Evolutionary conservation across 2,113 vertebrate genomes (phyloP).

Genomic region (Malurus alboscapulatus): DNA sequence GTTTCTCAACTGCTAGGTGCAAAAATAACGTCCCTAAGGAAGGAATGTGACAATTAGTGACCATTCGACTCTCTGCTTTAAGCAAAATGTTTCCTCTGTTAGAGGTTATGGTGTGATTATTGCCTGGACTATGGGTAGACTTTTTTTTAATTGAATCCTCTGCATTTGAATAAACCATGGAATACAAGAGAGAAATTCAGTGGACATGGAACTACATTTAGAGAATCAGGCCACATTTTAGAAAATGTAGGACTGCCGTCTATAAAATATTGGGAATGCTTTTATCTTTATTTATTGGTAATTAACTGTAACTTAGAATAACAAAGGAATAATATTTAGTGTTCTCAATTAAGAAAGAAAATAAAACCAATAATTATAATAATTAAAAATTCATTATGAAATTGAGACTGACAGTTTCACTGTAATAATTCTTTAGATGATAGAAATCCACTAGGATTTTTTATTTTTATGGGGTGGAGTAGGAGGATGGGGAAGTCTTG

Average conservation of each 20-base stretch:
- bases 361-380: neutral
- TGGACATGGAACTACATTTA: neutral
- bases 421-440: neutral
- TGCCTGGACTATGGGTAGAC: neutral
- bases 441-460: neutral
- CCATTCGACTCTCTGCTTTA: neutral
- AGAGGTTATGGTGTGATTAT: neutral
- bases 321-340: neutral
- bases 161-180: neutral
- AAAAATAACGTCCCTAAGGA: neutral
- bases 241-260: neutral
- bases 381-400: neutral
- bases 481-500: neutral
- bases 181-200: neutral
- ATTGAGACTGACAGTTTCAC: neutral
- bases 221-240: neutral
- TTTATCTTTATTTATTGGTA: constrained; percentile 10
- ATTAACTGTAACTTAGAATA: constrained; percentile 55
- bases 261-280: constrained; percentile 51
- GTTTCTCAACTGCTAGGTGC: neutral
- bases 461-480: neutral
- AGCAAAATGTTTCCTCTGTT: neutral
- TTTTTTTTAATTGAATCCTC: neutral
- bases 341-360: neutral
- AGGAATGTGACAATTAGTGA: neutral